Evolutionary conservation across 2,888 invertebrate genomes (phyloP).

Genomic region (Neoaliturus tenellus): DNA sequence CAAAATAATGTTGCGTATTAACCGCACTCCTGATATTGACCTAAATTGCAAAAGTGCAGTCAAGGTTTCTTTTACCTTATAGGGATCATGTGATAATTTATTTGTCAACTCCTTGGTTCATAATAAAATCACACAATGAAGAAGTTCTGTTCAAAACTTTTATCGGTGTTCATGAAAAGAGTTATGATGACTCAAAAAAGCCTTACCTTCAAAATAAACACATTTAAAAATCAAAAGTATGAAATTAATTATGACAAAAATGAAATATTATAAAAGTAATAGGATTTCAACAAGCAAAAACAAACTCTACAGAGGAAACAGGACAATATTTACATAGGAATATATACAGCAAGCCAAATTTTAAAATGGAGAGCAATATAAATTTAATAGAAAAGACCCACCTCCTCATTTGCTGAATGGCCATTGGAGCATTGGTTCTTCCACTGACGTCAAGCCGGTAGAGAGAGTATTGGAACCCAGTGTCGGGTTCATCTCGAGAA

Average conservation of each 20-base stretch:
- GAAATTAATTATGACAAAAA: too few relatives aligned
- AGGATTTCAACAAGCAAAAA: too few relatives aligned
- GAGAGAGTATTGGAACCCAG: conserved; percentile 86
- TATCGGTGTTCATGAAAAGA: neutral
- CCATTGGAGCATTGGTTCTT: conserved; percentile 80
- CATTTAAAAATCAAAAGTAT: too few relatives aligned
- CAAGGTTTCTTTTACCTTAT: too few relatives aligned
- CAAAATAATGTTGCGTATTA: too few relatives aligned
- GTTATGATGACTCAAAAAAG: neutral
- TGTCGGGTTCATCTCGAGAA: conserved; percentile 81
- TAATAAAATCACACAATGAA: conserved; percentile 4
- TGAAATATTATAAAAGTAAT: too few relatives aligned
- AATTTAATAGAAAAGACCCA: conserved; percentile 68
- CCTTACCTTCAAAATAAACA: too few relatives aligned
- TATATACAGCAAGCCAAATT: neutral
- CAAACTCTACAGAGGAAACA: neutral
- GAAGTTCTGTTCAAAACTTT: conserved; percentile 11
- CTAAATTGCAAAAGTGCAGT: too few relatives aligned
- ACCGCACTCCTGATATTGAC: too few relatives aligned
- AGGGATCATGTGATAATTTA: too few relatives aligned
- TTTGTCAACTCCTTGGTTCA: neutral
- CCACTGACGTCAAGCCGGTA: conserved; percentile 88
- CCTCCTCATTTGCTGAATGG: conserved; percentile 84
- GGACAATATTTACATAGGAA: neutral
- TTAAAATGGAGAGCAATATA: conserved; percentile 61